phyloP scores from a whole-genome alignment of 2,113 vertebrate species.

The Mesocricetus auratus region DNA sequence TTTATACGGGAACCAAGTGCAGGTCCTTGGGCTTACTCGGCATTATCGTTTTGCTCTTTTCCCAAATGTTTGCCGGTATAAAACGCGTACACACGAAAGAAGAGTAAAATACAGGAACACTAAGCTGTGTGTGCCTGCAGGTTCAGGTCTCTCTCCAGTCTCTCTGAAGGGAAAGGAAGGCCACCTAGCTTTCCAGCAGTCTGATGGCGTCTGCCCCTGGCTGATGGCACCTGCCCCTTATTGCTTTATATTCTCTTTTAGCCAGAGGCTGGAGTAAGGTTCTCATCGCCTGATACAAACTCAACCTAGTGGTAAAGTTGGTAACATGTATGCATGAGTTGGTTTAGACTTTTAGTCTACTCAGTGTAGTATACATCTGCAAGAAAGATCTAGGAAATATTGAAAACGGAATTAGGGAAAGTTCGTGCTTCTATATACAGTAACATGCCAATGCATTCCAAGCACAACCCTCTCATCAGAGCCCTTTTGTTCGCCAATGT shows the following conservation, averaged over 20 bases:
- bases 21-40: neutral
- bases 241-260: neutral
- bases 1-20: neutral
- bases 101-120: neutral
- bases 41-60: neutral
- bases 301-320: conserved; percentile 28
- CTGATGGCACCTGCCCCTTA: neutral
- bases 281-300: neutral
- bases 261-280: neutral
- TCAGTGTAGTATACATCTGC: conserved; percentile 32
- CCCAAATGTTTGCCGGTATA: neutral
- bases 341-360: conserved; percentile 41
- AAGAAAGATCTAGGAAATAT: conserved; percentile 73
- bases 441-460: conserved; percentile 69
- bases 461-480: conserved; percentile 77
- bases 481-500: conserved; percentile 72
- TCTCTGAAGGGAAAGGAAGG: neutral
- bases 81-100: neutral
- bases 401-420: conserved; percentile 73
- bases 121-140: neutral
- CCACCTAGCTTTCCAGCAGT: neutral
- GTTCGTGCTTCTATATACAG: conserved; percentile 80
- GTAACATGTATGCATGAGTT: conserved; percentile 5
- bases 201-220: neutral
- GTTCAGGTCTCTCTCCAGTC: too few relatives aligned